These are phyloP conservation scores for Halocynthia aurantium DNA, from an alignment of 23 tunicate species.

Conservation along the genomic window DNA sequence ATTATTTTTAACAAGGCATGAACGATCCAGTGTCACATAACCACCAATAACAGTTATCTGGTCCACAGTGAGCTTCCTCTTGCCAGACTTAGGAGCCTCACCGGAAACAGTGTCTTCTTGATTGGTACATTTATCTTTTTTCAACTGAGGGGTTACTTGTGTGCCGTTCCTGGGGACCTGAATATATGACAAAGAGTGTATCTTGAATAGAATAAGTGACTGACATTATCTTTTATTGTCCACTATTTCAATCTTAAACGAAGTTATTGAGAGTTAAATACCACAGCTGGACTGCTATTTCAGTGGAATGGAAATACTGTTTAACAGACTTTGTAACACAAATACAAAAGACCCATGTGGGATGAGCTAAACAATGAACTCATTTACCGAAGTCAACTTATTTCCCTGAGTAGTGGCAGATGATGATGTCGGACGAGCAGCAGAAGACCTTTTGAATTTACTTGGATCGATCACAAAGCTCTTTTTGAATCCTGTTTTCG, in stretches of 20 bases:
- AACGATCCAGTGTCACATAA: constrained; percentile 60
- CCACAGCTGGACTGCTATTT: too few relatives aligned
- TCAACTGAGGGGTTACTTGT: too few relatives aligned
- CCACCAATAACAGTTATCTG: constrained; percentile 89
- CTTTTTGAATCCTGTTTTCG: constrained; percentile 29
- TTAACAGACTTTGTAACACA: too few relatives aligned
- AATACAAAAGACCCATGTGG: too few relatives aligned
- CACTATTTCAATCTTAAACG: too few relatives aligned
- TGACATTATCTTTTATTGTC: too few relatives aligned
- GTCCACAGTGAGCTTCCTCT: constrained; percentile 76
- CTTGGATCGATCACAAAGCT: constrained; percentile 68
- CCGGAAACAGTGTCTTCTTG: constrained; percentile 9
- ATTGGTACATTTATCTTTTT: not conserved
- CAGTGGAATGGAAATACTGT: too few relatives aligned
- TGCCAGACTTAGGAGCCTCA: constrained; percentile 36
- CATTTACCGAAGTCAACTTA: not conserved
- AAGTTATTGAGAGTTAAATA: too few relatives aligned
- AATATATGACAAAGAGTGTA: too few relatives aligned
- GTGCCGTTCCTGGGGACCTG: too few relatives aligned
- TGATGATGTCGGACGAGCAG: constrained; percentile 17
- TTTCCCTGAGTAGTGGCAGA: constrained; percentile 3
- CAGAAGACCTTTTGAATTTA: constrained; percentile 34
- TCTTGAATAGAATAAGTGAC: too few relatives aligned
- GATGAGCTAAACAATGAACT: too few relatives aligned
- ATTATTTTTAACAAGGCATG: constrained; percentile 23